These are phyloP conservation scores for Aplodontia rufa DNA, from an alignment of 2,113 vertebrate genomes.

Conservation along the genomic window DNA sequence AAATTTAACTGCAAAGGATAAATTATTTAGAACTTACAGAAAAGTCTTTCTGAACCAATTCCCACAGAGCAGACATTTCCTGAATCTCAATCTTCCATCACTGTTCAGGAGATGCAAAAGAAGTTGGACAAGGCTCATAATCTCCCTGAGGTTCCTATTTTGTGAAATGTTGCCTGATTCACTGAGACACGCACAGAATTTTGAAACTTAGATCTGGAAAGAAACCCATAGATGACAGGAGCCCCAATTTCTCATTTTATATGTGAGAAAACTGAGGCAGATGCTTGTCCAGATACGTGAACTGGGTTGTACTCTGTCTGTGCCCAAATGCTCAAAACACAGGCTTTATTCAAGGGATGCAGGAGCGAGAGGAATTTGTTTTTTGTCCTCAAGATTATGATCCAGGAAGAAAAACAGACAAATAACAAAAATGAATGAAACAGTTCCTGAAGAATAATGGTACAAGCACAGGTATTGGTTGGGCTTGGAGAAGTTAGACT, in stretches of 20 bases:
- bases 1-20: conserved; percentile 47
- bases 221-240: background rate
- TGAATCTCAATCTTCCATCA: conserved; percentile 54
- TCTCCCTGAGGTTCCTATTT: conserved; percentile 24
- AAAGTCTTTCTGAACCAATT: conserved; percentile 50
- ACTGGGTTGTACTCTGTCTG: no score
- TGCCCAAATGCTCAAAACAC: no score
- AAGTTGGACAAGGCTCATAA: conserved; percentile 14
- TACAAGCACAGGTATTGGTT: background rate
- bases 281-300: background rate
- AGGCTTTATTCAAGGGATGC: background rate
- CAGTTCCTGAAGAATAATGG: background rate
- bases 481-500: background rate
- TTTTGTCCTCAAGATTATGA: background rate
- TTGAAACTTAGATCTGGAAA: conserved; percentile 20
- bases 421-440: background rate
- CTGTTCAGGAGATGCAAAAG: conserved; percentile 37
- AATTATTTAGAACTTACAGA: conserved; percentile 58
- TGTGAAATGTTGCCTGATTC: conserved; percentile 47
- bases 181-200: background rate
- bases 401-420: background rate
- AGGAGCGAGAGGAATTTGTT: background rate
- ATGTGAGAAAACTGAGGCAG: background rate
- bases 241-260: background rate
- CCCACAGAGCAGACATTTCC: conserved; percentile 33